Evolutionary conservation across 2,797 vertebrate species (phyloP).

Genomic region (Gymnocypris eckloni): DNA sequence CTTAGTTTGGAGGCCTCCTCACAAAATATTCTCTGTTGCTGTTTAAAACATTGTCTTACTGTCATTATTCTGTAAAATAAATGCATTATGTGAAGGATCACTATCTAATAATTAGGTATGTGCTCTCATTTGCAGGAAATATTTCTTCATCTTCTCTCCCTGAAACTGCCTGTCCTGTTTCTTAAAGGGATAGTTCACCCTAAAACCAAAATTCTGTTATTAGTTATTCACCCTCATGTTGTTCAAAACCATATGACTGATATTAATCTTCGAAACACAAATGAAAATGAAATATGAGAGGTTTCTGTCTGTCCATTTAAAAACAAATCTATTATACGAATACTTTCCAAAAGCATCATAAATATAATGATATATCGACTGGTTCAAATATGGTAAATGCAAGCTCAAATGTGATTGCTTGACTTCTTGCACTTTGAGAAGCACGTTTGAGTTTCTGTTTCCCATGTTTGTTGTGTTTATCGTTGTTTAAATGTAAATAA

Average conservation of each 20-base stretch:
- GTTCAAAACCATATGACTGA: neutral
- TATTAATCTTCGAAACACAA: neutral
- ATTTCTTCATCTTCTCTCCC: neutral
- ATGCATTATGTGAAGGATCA: neutral
- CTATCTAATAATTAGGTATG: neutral
- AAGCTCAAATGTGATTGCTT: too few relatives aligned
- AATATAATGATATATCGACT: neutral
- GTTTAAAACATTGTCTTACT: neutral
- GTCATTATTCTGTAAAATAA: neutral
- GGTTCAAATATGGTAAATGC: too few relatives aligned
- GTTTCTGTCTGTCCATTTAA: neutral
- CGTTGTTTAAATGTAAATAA: neutral
- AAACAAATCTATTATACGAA: neutral
- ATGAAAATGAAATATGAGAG: neutral
- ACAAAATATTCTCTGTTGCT: neutral
- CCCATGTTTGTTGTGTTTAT: too few relatives aligned
- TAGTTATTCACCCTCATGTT: neutral
- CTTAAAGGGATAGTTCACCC: neutral
- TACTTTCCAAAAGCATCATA: neutral
- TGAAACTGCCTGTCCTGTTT: neutral
- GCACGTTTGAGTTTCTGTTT: too few relatives aligned
- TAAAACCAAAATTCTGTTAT: neutral
- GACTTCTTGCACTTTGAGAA: too few relatives aligned
- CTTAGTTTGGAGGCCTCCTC: neutral
- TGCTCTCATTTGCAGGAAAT: neutral